Conservation (phyloP, 2,888 invertebrate species). For the Mythimna albipuncta region DNA sequence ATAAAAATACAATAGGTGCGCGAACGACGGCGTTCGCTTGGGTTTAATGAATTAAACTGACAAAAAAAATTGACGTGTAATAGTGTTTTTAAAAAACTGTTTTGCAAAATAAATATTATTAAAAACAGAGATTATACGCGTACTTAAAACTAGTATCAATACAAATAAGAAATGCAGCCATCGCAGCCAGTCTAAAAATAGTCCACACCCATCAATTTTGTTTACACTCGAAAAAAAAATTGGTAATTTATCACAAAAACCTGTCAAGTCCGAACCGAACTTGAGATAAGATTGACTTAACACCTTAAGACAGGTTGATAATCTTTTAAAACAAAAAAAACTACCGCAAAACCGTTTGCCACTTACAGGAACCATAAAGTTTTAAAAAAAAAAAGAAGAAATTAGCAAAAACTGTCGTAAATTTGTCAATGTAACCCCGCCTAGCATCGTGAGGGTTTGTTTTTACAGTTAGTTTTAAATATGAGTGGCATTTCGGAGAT, state of each 20-base stretch:
- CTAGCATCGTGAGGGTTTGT: constrained; percentile 68
- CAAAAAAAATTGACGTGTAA: too few relatives aligned
- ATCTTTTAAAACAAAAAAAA: constrained; percentile 70
- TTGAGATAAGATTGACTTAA: constrained; percentile 75
- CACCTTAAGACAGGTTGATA: constrained; percentile 76
- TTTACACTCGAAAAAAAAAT: constrained; percentile 30
- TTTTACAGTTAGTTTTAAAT: constrained; percentile 47
- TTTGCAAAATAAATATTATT: too few relatives aligned
- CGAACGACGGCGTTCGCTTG: too few relatives aligned
- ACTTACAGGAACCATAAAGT: constrained; percentile 76
- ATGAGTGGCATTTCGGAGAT: constrained; percentile 41
- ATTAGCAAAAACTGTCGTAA: constrained; percentile 77
- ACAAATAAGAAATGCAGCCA: neutral
- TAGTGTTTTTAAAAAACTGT: too few relatives aligned
- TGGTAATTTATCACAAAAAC: constrained; percentile 44
- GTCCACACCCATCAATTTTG: constrained; percentile 32
- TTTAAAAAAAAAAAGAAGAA: constrained; percentile 56
- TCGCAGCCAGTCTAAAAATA: constrained; percentile 31
- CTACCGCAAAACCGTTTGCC: constrained; percentile 68
- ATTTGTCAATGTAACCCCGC: constrained; percentile 80
- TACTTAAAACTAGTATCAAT: neutral
- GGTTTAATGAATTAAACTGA: too few relatives aligned
- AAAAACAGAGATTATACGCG: neutral
- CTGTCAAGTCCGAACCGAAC: constrained; percentile 51
- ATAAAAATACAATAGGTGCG: too few relatives aligned